Percentiles rank a stretch among this genome's conserved stretches.
Conservation (phyloP, 1,140 invertebrate species). For the Lucilia sericata region DNA sequence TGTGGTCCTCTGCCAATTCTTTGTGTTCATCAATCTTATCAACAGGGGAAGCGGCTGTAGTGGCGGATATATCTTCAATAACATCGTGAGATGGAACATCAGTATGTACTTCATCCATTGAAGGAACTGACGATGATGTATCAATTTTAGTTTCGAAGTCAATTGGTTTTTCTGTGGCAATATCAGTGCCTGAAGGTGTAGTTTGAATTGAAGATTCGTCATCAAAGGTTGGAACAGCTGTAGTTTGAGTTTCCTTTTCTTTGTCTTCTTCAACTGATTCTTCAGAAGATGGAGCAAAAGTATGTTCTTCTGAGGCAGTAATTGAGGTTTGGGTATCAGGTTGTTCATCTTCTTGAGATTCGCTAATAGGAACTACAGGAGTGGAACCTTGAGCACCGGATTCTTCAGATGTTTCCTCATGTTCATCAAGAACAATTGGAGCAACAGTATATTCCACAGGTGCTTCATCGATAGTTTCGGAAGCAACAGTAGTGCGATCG, state of each 20-base stretch:
- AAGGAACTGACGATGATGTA: background rate
- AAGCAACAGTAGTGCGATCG: slow-evolving; percentile 14
- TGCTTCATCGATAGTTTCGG: background rate
- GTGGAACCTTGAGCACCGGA: background rate
- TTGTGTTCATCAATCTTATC: slow-evolving; percentile 37
- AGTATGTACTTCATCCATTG: background rate
- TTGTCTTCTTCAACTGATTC: background rate
- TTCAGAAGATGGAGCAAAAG: background rate
- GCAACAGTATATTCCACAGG: background rate
- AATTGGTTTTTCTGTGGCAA: slow-evolving; percentile 12
- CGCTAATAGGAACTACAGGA: background rate
- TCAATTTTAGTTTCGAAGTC: slow-evolving; percentile 22
- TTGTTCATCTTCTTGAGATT: background rate
- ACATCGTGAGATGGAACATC: background rate
- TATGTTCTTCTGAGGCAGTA: background rate
- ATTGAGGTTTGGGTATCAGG: slow-evolving; percentile 12
- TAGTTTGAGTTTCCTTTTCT: background rate
- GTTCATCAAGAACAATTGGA: background rate
- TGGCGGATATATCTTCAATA: background rate
- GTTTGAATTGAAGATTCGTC: background rate
- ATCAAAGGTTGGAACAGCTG: background rate
- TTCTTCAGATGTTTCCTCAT: slow-evolving; percentile 1
- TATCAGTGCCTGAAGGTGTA: background rate
- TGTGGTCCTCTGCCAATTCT: slow-evolving; percentile 50
- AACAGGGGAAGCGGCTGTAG: slow-evolving; percentile 48